Percentiles rank a stretch among this genome's conserved stretches.
phyloP scores from a whole-genome alignment of 2,113 vertebrate species.

The Actenoides hombroni region DNA sequence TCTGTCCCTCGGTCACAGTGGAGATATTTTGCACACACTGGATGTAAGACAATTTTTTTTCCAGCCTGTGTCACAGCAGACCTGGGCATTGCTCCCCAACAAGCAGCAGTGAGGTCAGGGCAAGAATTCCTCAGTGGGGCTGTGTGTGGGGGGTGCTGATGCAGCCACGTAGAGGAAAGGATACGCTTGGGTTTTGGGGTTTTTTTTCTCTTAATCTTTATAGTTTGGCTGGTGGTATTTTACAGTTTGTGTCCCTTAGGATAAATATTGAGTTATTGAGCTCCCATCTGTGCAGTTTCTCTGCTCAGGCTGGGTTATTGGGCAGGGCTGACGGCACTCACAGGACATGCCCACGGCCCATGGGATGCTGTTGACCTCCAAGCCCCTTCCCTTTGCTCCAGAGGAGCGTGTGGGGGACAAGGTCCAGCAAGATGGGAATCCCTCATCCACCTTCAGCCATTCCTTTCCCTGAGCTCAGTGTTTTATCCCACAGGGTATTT shows the following conservation, averaged over 20 bases:
- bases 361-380: fast-evolving
- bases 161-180: background rate
- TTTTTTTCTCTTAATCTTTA: background rate
- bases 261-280: too few relatives aligned
- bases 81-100: background rate
- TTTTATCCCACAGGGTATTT: background rate
- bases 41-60: background rate
- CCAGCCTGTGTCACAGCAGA: background rate
- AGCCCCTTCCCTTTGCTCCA: fast-evolving
- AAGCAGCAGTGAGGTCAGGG: fast-evolving
- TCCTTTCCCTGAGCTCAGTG: background rate
- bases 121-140: background rate
- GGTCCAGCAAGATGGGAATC: fast-evolving
- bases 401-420: fast-evolving
- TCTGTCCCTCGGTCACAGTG: background rate
- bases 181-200: fast-evolving
- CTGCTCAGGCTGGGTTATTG: fast-evolving
- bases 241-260: fast-evolving
- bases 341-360: fast-evolving
- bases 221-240: background rate
- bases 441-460: fast-evolving
- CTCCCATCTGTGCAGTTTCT: fast-evolving
- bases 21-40: background rate
- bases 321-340: background rate
- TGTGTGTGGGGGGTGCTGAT: background rate